phyloP scores from a whole-genome alignment of 2,888 invertebrate genomes.

The Drosophila mettleri region DNA sequence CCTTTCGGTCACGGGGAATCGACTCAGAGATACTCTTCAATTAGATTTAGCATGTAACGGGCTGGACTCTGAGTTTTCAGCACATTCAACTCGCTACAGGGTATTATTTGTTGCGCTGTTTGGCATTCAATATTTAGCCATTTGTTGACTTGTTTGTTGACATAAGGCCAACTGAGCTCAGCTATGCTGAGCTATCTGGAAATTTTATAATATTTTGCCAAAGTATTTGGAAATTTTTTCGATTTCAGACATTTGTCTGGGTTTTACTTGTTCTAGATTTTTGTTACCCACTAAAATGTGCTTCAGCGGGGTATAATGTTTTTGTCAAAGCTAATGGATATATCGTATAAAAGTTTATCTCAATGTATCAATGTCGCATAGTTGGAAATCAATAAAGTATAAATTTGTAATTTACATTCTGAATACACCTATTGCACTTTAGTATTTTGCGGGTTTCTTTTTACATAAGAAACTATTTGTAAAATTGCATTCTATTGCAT shows the following conservation, averaged over 20 bases:
- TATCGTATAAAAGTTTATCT: background rate
- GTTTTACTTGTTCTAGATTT: slow-evolving; percentile 1
- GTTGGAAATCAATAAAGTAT: no score
- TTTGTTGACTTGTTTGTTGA: slow-evolving; percentile 36
- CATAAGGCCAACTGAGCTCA: slow-evolving; percentile 24
- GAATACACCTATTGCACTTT: no score
- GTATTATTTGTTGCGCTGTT: slow-evolving; percentile 11
- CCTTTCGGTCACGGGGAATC: background rate
- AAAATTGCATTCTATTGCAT: no score
- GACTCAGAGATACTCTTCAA: background rate
- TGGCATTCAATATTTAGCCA: slow-evolving; percentile 25
- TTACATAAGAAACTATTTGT: no score
- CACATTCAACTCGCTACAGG: background rate
- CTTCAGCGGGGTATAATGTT: background rate
- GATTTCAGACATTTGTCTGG: slow-evolving; percentile 8
- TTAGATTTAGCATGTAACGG: no score
- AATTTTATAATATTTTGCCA: slow-evolving; percentile 45
- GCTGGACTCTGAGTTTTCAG: background rate
- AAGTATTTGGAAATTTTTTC: slow-evolving; percentile 45
- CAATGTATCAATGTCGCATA: no score
- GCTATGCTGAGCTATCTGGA: slow-evolving; percentile 13
- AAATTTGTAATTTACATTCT: no score
- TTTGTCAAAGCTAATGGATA: background rate
- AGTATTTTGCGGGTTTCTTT: no score
- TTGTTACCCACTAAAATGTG: background rate